Conservation (phyloP, 2,888 invertebrate species). For the Eudemis profundana region DNA sequence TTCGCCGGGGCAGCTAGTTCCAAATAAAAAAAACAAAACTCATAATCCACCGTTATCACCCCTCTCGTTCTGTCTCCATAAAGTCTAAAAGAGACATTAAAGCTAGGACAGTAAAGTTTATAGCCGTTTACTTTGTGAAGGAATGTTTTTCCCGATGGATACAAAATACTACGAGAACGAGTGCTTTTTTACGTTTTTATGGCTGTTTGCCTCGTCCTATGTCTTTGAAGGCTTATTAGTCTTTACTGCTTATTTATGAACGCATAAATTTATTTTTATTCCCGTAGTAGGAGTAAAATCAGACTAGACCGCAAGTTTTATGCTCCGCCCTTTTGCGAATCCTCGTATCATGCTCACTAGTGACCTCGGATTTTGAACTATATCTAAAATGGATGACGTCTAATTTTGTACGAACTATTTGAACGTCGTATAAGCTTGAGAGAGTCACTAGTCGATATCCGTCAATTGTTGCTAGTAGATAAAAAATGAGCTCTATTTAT, state of each 20-base stretch:
- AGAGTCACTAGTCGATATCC: constrained; percentile 6
- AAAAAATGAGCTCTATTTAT: constrained; percentile 6
- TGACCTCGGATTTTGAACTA: background rate
- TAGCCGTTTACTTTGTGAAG: constrained; percentile 49
- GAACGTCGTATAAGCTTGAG: constrained; percentile 6
- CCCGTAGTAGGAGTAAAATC: constrained; percentile 24
- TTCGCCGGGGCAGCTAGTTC: constrained; percentile 46
- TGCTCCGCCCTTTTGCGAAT: background rate
- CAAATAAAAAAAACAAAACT: constrained; percentile 52
- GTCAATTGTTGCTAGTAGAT: constrained; percentile 8
- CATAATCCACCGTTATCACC: constrained; percentile 46
- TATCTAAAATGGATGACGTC: background rate
- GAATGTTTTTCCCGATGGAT: constrained; percentile 46
- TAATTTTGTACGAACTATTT: background rate
- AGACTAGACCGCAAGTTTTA: constrained; percentile 2
- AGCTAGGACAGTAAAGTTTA: constrained; percentile 54
- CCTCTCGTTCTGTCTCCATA: constrained; percentile 53
- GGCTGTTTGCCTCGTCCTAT: constrained; percentile 36
- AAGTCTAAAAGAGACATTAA: constrained; percentile 59
- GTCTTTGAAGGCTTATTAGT: constrained; percentile 53
- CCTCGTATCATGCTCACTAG: background rate
- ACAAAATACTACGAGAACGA: constrained; percentile 37
- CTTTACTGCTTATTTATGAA: constrained; percentile 54
- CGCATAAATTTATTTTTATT: constrained; percentile 54
- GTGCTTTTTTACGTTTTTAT: constrained; percentile 44